Base-by-base conservation (phyloP, 2,888 invertebrate species). In the Aleiodes alternator region DNA sequence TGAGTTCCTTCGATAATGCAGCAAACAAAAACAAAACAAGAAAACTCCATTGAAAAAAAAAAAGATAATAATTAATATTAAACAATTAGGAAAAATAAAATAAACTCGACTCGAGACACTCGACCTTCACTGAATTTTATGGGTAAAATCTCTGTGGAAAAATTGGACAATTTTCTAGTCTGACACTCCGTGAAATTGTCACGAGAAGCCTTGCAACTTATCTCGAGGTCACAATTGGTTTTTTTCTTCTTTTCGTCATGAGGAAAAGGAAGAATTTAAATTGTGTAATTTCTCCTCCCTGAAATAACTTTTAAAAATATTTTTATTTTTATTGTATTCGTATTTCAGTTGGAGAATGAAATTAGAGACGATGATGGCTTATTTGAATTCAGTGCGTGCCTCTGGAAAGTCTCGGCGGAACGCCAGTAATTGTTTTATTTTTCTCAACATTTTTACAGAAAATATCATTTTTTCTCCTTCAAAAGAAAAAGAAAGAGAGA, bases 1-100 rank as follows among this genome's bases (percentile, higher is more conserved):
- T 92, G 90, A 96, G 92, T 88, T 93, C 94, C 95, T 95, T 91
- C 80, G 89, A 79, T 57, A 50, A 79, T 61, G 75, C 69, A 69
- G 73, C 51, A 73, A 72, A 78, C 70, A 75, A 6, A 34, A 34
- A 6, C n/a, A 43, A 74, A 76, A 79, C 68, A 53, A 31, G 57
- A 14, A 12, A 12, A 43, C 31, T 53, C 9, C 43, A 43, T 43
- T 43, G 9, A 66, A 50, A 66, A 51, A 66, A 51, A 43, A 64
- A 53, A 64, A 56, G 69, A 38, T 31, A 9, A 38, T 69, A 16
- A 29, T 68, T 51, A 64, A 31, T 31, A 9, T 56, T 11, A 48
- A 34, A 48, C 16, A 14, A 51, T 5, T 53, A 3, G 34, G 34
- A 51, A 2, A 43, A 68, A 57, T 53, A 11, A 29, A 38, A 59